Percentiles rank a stretch among this genome's conserved stretches.
Evolutionary conservation across 2,113 vertebrate genomes (phyloP).

Genomic region (Bufo gargarizans): DNA sequence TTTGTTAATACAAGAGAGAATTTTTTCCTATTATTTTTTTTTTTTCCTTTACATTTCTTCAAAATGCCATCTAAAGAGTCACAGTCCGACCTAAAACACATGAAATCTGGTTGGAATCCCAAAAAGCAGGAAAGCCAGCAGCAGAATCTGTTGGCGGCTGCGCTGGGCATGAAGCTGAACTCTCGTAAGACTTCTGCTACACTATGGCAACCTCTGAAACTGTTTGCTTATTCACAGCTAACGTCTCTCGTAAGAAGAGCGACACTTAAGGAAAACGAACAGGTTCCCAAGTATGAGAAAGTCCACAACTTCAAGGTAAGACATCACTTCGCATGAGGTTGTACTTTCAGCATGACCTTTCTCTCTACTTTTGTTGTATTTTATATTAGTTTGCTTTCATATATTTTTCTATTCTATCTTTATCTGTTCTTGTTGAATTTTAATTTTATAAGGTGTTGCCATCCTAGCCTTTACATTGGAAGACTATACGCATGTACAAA

Average conservation of each 20-base stretch:
- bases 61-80: constrained; percentile 92
- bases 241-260: constrained; percentile 95
- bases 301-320: constrained; percentile 99
- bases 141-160: constrained; percentile 88
- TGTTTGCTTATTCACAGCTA: constrained; percentile 99
- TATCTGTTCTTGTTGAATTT: neutral
- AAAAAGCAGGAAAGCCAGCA: constrained; percentile 86
- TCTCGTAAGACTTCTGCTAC: constrained; percentile 88
- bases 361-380: neutral
- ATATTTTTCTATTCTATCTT: neutral
- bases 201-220: constrained; percentile 96
- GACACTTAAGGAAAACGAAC: constrained; percentile 96
- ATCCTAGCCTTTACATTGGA: neutral
- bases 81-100: constrained; percentile 77
- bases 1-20: constrained; percentile 55
- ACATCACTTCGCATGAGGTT: neutral
- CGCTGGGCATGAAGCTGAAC: constrained; percentile 93
- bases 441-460: neutral
- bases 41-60: constrained; percentile 59
- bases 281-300: constrained; percentile 95
- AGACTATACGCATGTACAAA: neutral
- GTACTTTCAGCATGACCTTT: neutral
- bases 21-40: constrained; percentile 9
- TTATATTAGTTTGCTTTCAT: neutral
- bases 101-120: constrained; percentile 80